Conservation (phyloP, 2,888 invertebrate genomes). For the Nemotelus pantherinus region DNA sequence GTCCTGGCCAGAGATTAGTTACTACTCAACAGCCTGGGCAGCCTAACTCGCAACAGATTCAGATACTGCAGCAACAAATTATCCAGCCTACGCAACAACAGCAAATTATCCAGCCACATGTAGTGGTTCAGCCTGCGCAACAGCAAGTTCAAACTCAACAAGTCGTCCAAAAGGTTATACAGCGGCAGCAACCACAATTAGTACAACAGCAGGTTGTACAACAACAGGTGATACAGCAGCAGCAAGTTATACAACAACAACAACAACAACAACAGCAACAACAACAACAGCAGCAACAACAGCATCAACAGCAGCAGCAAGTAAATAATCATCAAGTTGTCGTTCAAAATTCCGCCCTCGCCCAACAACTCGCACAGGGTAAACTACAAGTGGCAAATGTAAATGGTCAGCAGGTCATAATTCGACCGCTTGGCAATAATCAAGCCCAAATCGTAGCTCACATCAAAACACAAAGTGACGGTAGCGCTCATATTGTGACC, state of each 20-base stretch:
- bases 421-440: slow-evolving; percentile 80
- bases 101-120: slow-evolving; percentile 45
- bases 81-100: slow-evolving; percentile 54
- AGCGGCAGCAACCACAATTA: slow-evolving; percentile 53
- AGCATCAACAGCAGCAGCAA: slow-evolving; percentile 55
- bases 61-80: slow-evolving; percentile 59
- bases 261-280: slow-evolving; percentile 60
- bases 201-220: slow-evolving; percentile 61
- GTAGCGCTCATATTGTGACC: slow-evolving; percentile 63
- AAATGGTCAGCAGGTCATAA: slow-evolving; percentile 85
- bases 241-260: slow-evolving; percentile 63
- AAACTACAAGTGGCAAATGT: slow-evolving; percentile 86
- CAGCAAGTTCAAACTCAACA: slow-evolving; percentile 50
- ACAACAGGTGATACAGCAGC: slow-evolving; percentile 56
- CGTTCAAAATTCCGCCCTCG: slow-evolving; percentile 79
- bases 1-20: slow-evolving; percentile 64
- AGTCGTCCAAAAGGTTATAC: slow-evolving; percentile 53
- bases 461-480: slow-evolving; percentile 70
- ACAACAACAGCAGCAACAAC: slow-evolving; percentile 56
- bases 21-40: slow-evolving; percentile 60
- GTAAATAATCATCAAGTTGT: slow-evolving; percentile 70
- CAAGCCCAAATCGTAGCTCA: slow-evolving; percentile 82
- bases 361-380: slow-evolving; percentile 83
- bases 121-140: slow-evolving; percentile 45
- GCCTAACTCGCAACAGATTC: slow-evolving; percentile 55